These are phyloP conservation scores for Lysandra coridon DNA, from an alignment of 2,888 invertebrate species.

Conservation along the genomic window DNA sequence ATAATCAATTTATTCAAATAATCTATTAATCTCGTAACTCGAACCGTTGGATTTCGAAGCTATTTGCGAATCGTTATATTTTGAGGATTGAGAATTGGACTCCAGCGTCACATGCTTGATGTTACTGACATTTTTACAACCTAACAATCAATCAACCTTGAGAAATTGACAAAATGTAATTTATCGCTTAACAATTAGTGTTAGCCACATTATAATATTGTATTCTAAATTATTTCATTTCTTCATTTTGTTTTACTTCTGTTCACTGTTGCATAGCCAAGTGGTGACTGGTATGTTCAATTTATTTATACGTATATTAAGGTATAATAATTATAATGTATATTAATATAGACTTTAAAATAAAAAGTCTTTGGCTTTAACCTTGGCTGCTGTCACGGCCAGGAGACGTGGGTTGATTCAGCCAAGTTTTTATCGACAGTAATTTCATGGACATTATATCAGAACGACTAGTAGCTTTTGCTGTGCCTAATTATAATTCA, in stretches of 20 bases:
- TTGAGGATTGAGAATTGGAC: too few relatives aligned
- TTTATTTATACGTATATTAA: background rate
- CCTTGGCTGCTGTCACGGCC: constrained; percentile 28
- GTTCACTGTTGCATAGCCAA: too few relatives aligned
- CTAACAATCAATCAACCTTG: too few relatives aligned
- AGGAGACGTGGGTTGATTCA: constrained; percentile 27
- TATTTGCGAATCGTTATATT: too few relatives aligned
- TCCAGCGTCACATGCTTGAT: too few relatives aligned
- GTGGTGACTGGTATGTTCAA: background rate
- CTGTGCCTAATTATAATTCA: constrained; percentile 23
- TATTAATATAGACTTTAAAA: background rate
- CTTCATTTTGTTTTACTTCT: too few relatives aligned
- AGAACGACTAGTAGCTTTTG: constrained; percentile 19
- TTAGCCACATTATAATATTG: background rate
- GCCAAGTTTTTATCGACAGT: constrained; percentile 30
- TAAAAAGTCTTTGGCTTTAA: constrained; percentile 26
- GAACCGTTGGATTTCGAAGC: too few relatives aligned
- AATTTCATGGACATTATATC: constrained; percentile 33
- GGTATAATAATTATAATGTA: background rate
- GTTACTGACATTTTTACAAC: too few relatives aligned
- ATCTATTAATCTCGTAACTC: too few relatives aligned
- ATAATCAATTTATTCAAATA: too few relatives aligned
- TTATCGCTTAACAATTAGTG: background rate
- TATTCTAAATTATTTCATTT: too few relatives aligned
- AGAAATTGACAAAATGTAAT: too few relatives aligned